Evolutionary conservation across 2,797 vertebrate genomes (phyloP).

Genomic region (Pseudochromis fuscus): DNA sequence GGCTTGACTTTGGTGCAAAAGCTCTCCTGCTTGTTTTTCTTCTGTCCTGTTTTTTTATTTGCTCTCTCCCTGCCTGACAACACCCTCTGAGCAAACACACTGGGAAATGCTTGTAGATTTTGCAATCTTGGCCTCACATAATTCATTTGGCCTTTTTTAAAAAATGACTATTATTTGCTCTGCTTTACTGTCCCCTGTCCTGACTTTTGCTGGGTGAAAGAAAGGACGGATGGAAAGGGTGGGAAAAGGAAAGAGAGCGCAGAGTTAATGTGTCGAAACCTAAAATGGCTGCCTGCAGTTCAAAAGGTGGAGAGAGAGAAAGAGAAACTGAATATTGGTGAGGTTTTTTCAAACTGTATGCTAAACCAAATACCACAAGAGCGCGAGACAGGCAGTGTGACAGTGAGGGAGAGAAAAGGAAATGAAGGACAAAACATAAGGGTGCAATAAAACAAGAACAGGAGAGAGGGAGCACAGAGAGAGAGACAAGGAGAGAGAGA

Average conservation of each 20-base stretch:
- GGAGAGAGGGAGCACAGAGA: constrained; percentile 18
- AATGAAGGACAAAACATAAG: constrained; percentile 63
- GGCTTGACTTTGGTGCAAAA: constrained; percentile 46
- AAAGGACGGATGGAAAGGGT: background rate
- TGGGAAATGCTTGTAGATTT: constrained; percentile 39
- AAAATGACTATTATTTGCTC: constrained; percentile 1
- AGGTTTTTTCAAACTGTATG: background rate
- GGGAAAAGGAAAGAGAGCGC: constrained; percentile 4
- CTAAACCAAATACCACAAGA: constrained; percentile 31
- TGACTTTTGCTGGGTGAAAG: constrained; percentile 16
- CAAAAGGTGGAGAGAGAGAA: constrained; percentile 42
- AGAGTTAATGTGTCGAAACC: constrained; percentile 35
- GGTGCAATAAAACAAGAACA: constrained; percentile 56
- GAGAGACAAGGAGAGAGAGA: constrained; percentile 37
- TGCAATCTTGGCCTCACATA: constrained; percentile 30
- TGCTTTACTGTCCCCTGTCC: constrained; percentile 8
- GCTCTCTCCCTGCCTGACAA: constrained; percentile 50
- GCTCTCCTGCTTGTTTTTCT: constrained; percentile 41
- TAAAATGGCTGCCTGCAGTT: constrained; percentile 77
- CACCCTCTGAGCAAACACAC: constrained; percentile 71
- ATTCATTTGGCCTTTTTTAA: constrained; percentile 20
- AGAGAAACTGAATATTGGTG: constrained; percentile 24
- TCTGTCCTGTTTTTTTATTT: constrained; percentile 45
- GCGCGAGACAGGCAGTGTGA: constrained; percentile 25
- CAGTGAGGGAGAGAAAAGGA: constrained; percentile 45